Base-by-base conservation (phyloP, 1,140 invertebrate genomes). In the Drosophila bifasciata region DNA sequence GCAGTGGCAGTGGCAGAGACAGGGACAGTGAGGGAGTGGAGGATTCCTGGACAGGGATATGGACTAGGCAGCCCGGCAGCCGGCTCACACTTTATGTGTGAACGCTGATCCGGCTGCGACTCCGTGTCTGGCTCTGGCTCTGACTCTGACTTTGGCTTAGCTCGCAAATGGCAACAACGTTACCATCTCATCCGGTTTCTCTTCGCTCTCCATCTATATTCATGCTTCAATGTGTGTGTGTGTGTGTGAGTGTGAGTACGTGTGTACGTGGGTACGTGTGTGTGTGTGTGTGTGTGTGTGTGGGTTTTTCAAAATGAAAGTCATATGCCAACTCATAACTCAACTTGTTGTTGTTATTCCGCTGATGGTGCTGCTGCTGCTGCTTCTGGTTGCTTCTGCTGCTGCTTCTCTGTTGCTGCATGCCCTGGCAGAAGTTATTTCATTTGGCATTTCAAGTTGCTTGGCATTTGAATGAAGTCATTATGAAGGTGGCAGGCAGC, bases 321-420 rank as follows among this genome's bases (percentile, higher is more conserved):
- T 85, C 81, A 85, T 85, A 85, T 88, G 83, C 81, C 77, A 85
- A 88, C 81, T 85, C 81, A 85, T 85, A 85, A 85, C 81, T 85
- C 81, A 85, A 73, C 83, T 80, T 70, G 83, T 78, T 86, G 77
- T 86, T 75, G 75, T 36, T 36, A 13, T 36, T 36, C 32, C 32
- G 32, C 36, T 67, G 64, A 9, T 28, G 28, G 8, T 28, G 25
- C 58, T 63, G 60, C 52, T 61, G 63, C 58, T 60, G 15, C 45
- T 57, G 70, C 53, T 39, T 15, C 15, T 25, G 52, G 13, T 56
- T 21, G 19, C 19, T 0, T 23, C 17, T 50, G 25, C 43, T 63
- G 53, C 48, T 45, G 58, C 53, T 52, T 28, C 39, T 50, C 39
- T 50, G 15, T 23, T 43, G 52, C 52, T 55, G 52, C 62, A 57